Evolutionary conservation across 2,113 vertebrate species (phyloP), one percentile per base, ranked within the genome.

Genomic region (Seriola quinqueradiata): DNA sequence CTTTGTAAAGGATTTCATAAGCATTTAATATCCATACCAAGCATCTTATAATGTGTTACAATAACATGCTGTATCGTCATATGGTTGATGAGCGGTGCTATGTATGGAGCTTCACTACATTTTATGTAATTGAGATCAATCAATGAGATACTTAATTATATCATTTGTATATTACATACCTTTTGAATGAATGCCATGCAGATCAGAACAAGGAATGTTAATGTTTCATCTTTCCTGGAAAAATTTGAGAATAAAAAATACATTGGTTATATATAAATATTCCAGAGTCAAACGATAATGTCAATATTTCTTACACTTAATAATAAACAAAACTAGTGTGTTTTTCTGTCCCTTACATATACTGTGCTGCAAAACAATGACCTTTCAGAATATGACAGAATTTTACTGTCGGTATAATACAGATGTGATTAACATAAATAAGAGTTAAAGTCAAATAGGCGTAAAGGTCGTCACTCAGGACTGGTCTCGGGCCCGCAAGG

Each of bases 401-500:
- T 89, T 92, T 92, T 89, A 90, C 81, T 89, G 90, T 89, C 90
- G n/a, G 82, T 89, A 92, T 90, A 90, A 92, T 85, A 87, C 89
- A 86, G 88, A 93, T 90, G 79, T 93, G 93, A 94, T 92, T 92
- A 92, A 93, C 93, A 91, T 92, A 93, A 93, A 91, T 93, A 92
- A 92, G 91, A 91, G 84, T 92, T 88, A 89, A 92, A 94, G 91
- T 92, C 92, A 92, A 94, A 93, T 87, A 89, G 89, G 91, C 92
- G 90, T 95, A 95, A 95, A 94, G 93, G 93, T 94, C 92, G 86
- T 94, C 92, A 95, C 90, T 95, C 91, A 91, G 89, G 88, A 90
- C 82, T 87, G 85, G 89, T 92, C 90, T 61, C 81, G 54, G 84
- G 73, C 85, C 90, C 44, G 59, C 48, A 0, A 52, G 89, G 89